A percentile compares a stretch with the other conserved stretches of the same genome.
phyloP scores from a whole-genome alignment of 2,888 invertebrate species.

The Pristionchus exspectatus region DNA sequence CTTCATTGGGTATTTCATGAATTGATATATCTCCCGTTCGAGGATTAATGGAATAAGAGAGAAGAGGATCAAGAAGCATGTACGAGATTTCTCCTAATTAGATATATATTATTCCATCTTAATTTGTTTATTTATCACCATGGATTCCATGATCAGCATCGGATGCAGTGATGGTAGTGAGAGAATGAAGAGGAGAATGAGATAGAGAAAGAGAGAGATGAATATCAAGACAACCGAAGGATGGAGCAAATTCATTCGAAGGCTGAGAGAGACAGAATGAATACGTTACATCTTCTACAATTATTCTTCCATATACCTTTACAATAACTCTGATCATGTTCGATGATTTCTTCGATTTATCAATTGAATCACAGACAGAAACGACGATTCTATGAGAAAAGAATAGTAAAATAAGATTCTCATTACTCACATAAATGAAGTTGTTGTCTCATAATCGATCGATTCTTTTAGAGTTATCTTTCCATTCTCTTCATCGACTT shows the following conservation, averaged over 20 bases:
- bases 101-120: neutral
- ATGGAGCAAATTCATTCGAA: conserved; percentile 52
- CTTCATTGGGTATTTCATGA: neutral
- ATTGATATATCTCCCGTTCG: neutral
- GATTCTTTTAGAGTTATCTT: conserved; percentile 21
- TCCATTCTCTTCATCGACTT: conserved; percentile 39
- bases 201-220: conserved; percentile 36
- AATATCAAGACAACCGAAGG: conserved; percentile 27
- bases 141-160: conserved; percentile 47
- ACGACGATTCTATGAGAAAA: conserved; percentile 8
- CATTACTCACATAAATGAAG: neutral
- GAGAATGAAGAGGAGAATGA: neutral
- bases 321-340: neutral
- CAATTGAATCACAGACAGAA: neutral
- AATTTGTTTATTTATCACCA: neutral
- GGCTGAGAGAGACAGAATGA: neutral
- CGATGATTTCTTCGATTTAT: neutral
- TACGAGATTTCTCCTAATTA: conserved; percentile 50
- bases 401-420: too few species aligned
- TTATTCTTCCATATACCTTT: neutral
- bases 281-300: neutral
- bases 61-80: conserved; percentile 5
- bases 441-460: conserved; percentile 39
- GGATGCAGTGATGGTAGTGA: neutral
- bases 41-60: conserved; percentile 11